A percentile compares a stretch with the other conserved stretches of the same genome.
Conservation (phyloP, 1,140 invertebrate species). For the Eulimnadia texana region DNA sequence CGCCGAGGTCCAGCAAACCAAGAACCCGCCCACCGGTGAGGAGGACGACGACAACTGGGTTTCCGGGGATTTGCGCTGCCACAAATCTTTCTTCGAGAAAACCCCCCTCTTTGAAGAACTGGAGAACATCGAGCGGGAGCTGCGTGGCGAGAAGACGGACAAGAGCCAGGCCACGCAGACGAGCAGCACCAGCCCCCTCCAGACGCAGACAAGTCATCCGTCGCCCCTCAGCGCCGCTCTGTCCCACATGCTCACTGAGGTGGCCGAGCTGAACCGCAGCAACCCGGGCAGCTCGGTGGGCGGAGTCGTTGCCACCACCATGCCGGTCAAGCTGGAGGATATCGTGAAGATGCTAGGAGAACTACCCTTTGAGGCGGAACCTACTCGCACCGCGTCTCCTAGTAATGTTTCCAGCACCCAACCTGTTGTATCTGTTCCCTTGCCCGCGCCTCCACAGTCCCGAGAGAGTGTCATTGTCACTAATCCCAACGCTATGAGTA, state of each 20-base stretch:
- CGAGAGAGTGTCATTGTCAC: slow-evolving; percentile 17
- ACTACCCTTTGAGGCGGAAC: slow-evolving; percentile 10
- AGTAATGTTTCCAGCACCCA: slow-evolving; percentile 20
- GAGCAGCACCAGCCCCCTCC: background rate
- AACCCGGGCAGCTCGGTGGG: background rate
- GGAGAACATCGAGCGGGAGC: slow-evolving; percentile 55
- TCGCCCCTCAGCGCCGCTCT: slow-evolving; percentile 2
- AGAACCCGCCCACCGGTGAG: slow-evolving; percentile 12
- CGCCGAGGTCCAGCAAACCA: slow-evolving; percentile 18
- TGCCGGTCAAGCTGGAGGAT: slow-evolving; percentile 21
- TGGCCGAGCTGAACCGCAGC: background rate
- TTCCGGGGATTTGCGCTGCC: slow-evolving; percentile 41
- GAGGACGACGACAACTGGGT: slow-evolving; percentile 2
- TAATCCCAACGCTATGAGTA: slow-evolving; percentile 15
- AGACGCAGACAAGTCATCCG: background rate
- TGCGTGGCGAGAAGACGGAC: slow-evolving; percentile 42
- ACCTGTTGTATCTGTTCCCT: slow-evolving; percentile 3
- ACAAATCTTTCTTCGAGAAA: slow-evolving; percentile 40
- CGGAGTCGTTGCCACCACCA: background rate
- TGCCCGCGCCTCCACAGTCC: slow-evolving; percentile 2
- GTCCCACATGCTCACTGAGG: slow-evolving; percentile 8
- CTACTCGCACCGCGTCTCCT: slow-evolving; percentile 29
- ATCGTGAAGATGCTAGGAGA: slow-evolving; percentile 17
- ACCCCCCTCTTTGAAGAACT: slow-evolving; percentile 64
- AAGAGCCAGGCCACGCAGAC: background rate